Base-by-base conservation (phyloP, 2,797 vertebrate species). In the Sandelia bainsii region DNA sequence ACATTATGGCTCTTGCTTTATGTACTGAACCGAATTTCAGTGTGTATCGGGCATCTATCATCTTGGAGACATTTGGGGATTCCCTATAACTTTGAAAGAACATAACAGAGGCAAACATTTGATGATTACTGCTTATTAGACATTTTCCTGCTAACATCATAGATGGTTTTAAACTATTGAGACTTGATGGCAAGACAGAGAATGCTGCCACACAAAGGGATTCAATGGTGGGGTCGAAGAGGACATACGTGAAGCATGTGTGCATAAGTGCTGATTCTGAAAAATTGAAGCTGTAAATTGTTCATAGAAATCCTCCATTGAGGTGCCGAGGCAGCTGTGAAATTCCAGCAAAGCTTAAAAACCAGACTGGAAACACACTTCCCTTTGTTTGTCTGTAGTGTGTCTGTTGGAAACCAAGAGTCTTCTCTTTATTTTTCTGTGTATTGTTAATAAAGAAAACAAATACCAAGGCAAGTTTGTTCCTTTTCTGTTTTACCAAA, bases 191-290 rank as follows among this genome's bases (percentile, higher is more conserved):
- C 44, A 60, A 64, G 72, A 79, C 50, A 20, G 51, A 63, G 46
- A 79, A 40, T n/a, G 76, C 59, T 23, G 19, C 78, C 75, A 63
- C 83, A 80, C 77, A 79, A 72, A 77, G 71, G 71, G 61, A 76
- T 57, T 71, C 29, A 22, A 32, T 65, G 77, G 76, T 20, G 53
- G 58, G 75, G 80, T 69, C n/a, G 71, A 81, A 2, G 80, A 69
- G 50, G 89, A 95, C 94, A 95, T 92, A 88, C 95, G 94, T 82
- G 91, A 79, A 91, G 89, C 92, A 93, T 88, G 88, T 94, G 93
- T 93, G 91, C 72, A 87, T 69, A 92, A 75, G 84, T 82, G 83
- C 76, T 90, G 90, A 85, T 93, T 93, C 91, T 81, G 51, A 75
- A 60, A 81, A 77, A 63, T 49, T 59, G 25, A 72, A 69, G 76